Evolutionary conservation across 92 coral and sea anemone genomes (phyloP), one percentile per base, ranked within the genome.

Genomic region (Bergia sp.): DNA sequence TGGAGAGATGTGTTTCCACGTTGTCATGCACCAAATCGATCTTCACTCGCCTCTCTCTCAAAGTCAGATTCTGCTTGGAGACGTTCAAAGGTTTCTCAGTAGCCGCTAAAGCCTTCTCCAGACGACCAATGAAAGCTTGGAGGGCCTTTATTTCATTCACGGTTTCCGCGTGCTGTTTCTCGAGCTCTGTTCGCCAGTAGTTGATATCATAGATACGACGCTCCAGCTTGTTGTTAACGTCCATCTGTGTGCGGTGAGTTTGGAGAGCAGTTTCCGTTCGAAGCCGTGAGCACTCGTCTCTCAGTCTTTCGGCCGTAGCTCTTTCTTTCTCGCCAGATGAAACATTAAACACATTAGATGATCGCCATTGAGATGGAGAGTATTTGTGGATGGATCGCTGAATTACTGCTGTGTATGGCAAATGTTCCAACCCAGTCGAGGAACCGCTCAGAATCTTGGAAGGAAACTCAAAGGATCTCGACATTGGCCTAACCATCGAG

Each of bases 181-280:
- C 96, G 3, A 96, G 90, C 71, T 96, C 99, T 12, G 94, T 88
- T 89, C 92, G 93, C 99, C 98, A 95, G 91, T 95, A 95, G 44
- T 81, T 90, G 87, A 96, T 91, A 71, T 96, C 99, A 55, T 94
- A 93, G 79, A 96, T 88, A 16, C 99, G 96, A 90, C 92, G 92
- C 43, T 96, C 99, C 7, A 96, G 85, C 90, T 95, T 95, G 90
- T 96, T 96, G 94, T 96, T 96, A 42, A 96, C 99, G 37, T 96
- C 99, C 88, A 96, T 86, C 88, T 96, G 99, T 12, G 98, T 96
- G 38, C 99, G 94, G 67, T 96, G 98, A 18, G 99, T 96, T n/a
- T 89, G 94, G 21, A 96, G 91, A 10, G 97, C 90, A 12, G 99
- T 95, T 81, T 95, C 99, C 10, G 99, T 96, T 38, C 99, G 98